A percentile compares a stretch with the other conserved stretches of the same genome.
Conservation (phyloP, 2,113 vertebrate species). For the Anser cygnoides region DNA sequence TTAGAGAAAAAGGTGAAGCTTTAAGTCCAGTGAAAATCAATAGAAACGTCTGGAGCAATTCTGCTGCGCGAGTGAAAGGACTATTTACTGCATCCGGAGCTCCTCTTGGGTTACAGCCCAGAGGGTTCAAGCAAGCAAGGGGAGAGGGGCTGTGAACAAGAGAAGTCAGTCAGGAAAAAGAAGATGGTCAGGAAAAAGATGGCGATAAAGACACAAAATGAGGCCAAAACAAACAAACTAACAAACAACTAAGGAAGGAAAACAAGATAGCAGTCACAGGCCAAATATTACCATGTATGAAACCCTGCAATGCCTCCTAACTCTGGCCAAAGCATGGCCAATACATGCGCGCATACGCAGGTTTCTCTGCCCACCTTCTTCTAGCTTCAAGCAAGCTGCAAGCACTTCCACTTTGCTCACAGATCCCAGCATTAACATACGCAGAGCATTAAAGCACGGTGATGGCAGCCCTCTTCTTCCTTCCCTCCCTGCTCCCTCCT, state of each 20-base stretch:
- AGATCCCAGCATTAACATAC: accelerated
- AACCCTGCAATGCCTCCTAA: accelerated
- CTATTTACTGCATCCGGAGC: constrained; percentile 85
- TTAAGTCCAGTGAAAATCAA: constrained; percentile 99
- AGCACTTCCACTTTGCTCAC: neutral
- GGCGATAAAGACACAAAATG: neutral
- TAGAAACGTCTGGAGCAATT: constrained; percentile 98
- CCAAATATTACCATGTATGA: accelerated
- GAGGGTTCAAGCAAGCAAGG: neutral
- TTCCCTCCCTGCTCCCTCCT: neutral
- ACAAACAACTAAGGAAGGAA: neutral
- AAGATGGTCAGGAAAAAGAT: neutral
- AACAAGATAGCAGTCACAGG: neutral
- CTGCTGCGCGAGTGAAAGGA: constrained; percentile 84
- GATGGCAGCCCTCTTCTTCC: accelerated
- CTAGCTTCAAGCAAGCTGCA: neutral
- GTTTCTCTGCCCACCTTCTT: neutral
- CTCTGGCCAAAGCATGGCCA: accelerated
- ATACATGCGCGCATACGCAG: accelerated
- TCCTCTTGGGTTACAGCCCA: constrained; percentile 68
- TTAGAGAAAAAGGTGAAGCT: constrained; percentile 99
- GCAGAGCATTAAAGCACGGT: neutral
- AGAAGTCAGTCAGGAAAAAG: neutral
- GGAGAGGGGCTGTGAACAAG: neutral
- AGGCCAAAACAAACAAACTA: neutral